Evolutionary conservation across 2,888 invertebrate genomes (phyloP).

Genomic region (Aethes cnicana): DNA sequence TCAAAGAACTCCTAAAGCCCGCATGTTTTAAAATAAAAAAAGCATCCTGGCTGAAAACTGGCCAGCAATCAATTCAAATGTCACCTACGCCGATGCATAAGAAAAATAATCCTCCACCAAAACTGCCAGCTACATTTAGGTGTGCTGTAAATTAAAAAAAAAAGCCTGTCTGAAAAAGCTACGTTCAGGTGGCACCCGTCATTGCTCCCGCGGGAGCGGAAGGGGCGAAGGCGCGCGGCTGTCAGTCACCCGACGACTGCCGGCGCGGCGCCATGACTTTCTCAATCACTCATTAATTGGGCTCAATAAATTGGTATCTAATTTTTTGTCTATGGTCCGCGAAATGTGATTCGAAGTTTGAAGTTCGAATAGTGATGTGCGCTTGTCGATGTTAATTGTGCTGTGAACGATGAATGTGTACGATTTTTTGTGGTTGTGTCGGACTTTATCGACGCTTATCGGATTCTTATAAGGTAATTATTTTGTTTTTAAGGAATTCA

Average conservation of each 20-base stretch:
- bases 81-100: too few species aligned
- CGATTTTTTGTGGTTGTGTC: slow-evolving; percentile 37
- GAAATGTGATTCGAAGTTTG: slow-evolving; percentile 22
- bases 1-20: too few species aligned
- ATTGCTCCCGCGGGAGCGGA: slow-evolving; percentile 3
- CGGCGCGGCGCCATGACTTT: slow-evolving; percentile 12
- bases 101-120: too few species aligned
- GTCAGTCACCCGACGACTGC: slow-evolving; percentile 29
- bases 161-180: too few species aligned
- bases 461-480: slow-evolving; percentile 66
- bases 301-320: not conserved
- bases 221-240: slow-evolving; percentile 8
- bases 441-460: slow-evolving; percentile 39
- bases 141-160: too few species aligned
- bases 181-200: not conserved
- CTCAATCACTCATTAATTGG: not conserved
- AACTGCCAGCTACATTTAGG: too few species aligned
- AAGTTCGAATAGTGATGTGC: slow-evolving; percentile 29
- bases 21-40: too few species aligned
- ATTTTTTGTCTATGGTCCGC: slow-evolving; percentile 1
- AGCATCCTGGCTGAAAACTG: too few species aligned
- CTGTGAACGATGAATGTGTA: slow-evolving; percentile 45
- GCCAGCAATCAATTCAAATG: too few species aligned
- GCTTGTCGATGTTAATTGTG: slow-evolving; percentile 35
- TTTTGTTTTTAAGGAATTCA: not conserved